A percentile compares a stretch with the other conserved stretches of the same genome.
phyloP scores from a whole-genome alignment of 23 tunicate species.

The Trididemnum nubilum region DNA sequence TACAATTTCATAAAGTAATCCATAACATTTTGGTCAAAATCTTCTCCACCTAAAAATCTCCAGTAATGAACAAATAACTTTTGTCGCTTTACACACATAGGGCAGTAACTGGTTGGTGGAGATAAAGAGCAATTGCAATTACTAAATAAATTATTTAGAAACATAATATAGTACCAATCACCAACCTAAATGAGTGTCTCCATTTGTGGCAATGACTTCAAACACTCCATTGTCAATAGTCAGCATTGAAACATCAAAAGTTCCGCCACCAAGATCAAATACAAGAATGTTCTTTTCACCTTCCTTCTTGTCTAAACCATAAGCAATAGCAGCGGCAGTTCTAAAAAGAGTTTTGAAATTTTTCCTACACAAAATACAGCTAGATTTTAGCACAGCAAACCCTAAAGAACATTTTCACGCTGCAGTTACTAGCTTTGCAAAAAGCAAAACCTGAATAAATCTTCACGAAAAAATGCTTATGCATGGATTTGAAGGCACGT shows the following conservation, averaged over 20 bases:
- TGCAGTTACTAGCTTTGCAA: too few species aligned
- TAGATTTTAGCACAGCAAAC: too few species aligned
- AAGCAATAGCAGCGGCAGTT: conserved; percentile 97
- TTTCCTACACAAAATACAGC: too few species aligned
- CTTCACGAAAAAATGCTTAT: too few species aligned
- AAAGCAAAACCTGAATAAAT: too few species aligned
- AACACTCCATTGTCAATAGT: conserved; percentile 97
- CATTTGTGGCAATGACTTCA: conserved; percentile 95
- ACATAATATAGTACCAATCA: neutral
- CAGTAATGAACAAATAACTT: too few species aligned
- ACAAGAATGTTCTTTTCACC: conserved; percentile 98
- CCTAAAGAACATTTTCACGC: too few species aligned
- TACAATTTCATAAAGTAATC: conserved; percentile 92
- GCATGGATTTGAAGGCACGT: too few species aligned
- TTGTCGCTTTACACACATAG: neutral
- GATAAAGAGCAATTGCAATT: neutral
- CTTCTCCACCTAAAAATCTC: conserved; percentile 80
- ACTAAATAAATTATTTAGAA: neutral
- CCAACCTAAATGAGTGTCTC: conserved; percentile 94
- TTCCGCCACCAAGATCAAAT: conserved; percentile 99
- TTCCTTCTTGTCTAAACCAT: conserved; percentile 88
- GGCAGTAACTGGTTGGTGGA: neutral
- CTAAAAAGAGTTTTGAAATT: too few species aligned
- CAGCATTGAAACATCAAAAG: conserved; percentile 95
- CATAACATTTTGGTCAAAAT: conserved; percentile 97